These are phyloP conservation scores for Rissa tridactyla DNA, from an alignment of 2,113 vertebrate species.

Conservation along the genomic window DNA sequence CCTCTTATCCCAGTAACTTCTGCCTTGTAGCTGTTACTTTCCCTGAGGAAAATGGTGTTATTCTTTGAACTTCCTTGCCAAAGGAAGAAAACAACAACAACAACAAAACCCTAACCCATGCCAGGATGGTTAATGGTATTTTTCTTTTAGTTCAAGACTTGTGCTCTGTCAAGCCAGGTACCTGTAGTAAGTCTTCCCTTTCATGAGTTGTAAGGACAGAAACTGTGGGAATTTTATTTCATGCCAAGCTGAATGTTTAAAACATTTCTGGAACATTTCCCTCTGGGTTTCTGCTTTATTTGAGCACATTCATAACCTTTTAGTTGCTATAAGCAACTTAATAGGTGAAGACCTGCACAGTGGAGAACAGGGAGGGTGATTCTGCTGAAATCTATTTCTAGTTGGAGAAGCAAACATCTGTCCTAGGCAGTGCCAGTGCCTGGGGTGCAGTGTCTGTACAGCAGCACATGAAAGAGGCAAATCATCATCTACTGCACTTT, in stretches of 20 bases:
- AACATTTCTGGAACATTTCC: background rate
- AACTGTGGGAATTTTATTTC: background rate
- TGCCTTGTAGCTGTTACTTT: background rate
- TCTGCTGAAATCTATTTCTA: background rate
- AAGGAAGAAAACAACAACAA: background rate
- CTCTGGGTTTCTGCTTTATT: background rate
- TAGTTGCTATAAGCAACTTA: background rate
- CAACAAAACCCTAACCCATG: too few relatives aligned
- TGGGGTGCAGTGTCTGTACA: background rate
- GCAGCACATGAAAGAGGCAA: background rate
- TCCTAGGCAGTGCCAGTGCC: background rate
- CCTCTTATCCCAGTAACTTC: background rate
- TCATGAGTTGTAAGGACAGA: background rate
- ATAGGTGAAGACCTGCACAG: background rate
- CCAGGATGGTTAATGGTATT: background rate
- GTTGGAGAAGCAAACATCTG: background rate
- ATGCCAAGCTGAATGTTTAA: background rate
- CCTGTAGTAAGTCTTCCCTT: background rate
- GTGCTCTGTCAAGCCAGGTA: background rate
- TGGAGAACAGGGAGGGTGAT: background rate
- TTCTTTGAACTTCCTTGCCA: background rate
- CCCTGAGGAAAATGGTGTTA: background rate
- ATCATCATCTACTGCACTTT: background rate
- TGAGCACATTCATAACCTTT: background rate
- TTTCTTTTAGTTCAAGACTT: background rate